Conservation (phyloP, 2,797 vertebrate genomes). For the Odontamblyopus rebecca region DNA sequence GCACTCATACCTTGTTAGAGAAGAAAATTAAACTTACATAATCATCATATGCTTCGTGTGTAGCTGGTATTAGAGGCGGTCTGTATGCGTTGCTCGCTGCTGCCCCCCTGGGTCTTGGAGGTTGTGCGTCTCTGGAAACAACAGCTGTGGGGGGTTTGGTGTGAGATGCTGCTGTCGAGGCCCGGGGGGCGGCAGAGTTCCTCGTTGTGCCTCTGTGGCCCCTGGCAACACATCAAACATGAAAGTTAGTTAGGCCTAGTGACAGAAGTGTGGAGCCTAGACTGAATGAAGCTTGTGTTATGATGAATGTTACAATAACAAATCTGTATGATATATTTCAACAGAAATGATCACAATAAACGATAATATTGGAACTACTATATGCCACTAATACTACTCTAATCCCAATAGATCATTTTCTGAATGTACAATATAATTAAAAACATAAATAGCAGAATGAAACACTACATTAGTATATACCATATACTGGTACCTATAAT, state of each 20-base stretch:
- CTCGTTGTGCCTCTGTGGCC: slow-evolving; percentile 88
- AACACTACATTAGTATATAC: too few species aligned
- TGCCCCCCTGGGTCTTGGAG: slow-evolving; percentile 80
- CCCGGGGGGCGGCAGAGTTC: slow-evolving; percentile 84
- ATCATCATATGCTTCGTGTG: slow-evolving; percentile 91
- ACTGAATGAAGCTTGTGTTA: too few species aligned
- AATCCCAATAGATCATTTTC: too few species aligned
- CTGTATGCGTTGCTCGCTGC: slow-evolving; percentile 84
- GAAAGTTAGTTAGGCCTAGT: slow-evolving; percentile 12
- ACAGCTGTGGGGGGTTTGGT: slow-evolving; percentile 80
- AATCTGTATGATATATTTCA: too few species aligned
- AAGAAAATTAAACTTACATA: slow-evolving; percentile 86
- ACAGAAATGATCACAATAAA: too few species aligned
- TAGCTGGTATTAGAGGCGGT: slow-evolving; percentile 81
- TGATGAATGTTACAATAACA: too few species aligned
- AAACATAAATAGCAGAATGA: too few species aligned
- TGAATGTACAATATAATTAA: too few species aligned
- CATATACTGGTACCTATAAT: too few species aligned
- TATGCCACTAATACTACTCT: too few species aligned
- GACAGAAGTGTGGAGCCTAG: slow-evolving; percentile 10
- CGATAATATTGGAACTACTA: too few species aligned
- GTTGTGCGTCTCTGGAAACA: slow-evolving; percentile 83
- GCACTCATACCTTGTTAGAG: not conserved
- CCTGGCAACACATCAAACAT: slow-evolving; percentile 70
- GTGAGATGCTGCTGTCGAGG: slow-evolving; percentile 76